These are phyloP conservation scores for Pangasianodon hypophthalmus DNA, from an alignment of 2,113 vertebrate genomes.

Conservation along the genomic window DNA sequence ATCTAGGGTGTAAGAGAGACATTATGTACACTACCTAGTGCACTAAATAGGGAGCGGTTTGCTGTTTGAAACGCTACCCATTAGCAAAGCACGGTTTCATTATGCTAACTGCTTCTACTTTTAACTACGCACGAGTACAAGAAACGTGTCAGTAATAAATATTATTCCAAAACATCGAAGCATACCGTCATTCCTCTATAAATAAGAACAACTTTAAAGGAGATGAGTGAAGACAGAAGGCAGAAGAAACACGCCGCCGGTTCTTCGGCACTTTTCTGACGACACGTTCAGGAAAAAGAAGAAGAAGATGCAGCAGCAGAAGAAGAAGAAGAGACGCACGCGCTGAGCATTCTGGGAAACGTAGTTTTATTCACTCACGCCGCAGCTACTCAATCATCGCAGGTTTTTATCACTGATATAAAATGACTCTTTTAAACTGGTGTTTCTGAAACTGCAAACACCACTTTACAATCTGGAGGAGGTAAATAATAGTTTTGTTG, in stretches of 20 bases:
- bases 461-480: neutral
- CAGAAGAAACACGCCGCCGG: slow-evolving; percentile 61
- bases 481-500: neutral
- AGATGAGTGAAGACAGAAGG: neutral
- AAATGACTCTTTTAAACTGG: neutral
- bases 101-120: neutral
- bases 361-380: slow-evolving; percentile 48
- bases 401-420: neutral
- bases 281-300: slow-evolving; percentile 48
- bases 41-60: neutral
- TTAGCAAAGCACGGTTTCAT: neutral
- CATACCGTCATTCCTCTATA: slow-evolving; percentile 69
- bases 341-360: slow-evolving; percentile 59
- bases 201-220: slow-evolving; percentile 29
- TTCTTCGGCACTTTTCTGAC: slow-evolving; percentile 61
- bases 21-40: neutral
- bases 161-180: neutral
- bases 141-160: neutral
- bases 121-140: neutral
- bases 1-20: too few relatives aligned
- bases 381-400: neutral
- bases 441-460: neutral
- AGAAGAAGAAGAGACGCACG: neutral
- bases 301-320: too few relatives aligned
- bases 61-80: neutral